Percentiles rank a stretch among this genome's conserved stretches.
Conservation (phyloP, 2,888 invertebrate genomes). For the Lepas anatifera region DNA sequence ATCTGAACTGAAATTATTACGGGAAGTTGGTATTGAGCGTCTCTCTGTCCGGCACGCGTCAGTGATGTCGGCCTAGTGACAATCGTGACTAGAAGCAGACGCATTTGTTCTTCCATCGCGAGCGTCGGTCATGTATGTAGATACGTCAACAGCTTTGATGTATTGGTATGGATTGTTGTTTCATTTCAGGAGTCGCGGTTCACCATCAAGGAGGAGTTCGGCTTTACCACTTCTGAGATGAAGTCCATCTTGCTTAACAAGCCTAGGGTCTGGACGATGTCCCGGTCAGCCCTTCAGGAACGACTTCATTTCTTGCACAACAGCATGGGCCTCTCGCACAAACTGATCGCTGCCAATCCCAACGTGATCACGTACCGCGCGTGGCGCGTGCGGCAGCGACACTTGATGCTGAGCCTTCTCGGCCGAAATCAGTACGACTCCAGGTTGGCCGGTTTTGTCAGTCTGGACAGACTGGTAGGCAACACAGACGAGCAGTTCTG, state of each 20-base stretch:
- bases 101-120: too few relatives aligned
- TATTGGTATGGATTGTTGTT: too few relatives aligned
- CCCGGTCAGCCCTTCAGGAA: neutral
- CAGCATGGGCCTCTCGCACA: neutral
- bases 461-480: neutral
- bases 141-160: too few relatives aligned
- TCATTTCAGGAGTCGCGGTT: neutral
- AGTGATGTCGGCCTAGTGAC: too few relatives aligned
- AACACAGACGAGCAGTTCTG: conserved; percentile 1
- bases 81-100: too few relatives aligned
- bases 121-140: too few relatives aligned
- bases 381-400: neutral
- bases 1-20: too few relatives aligned
- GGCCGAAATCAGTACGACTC: neutral
- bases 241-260: neutral
- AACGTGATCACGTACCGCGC: neutral
- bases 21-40: too few relatives aligned
- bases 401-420: neutral
- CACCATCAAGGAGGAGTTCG: conserved; percentile 8
- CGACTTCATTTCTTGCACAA: neutral
- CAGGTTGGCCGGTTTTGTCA: neutral
- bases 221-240: neutral
- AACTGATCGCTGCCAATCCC: neutral
- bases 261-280: neutral
- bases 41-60: too few relatives aligned